Percentiles rank a stretch among this genome's conserved stretches.
Evolutionary conservation across 2,113 vertebrate species (phyloP).

Genomic region (Aphelocoma coerulescens): DNA sequence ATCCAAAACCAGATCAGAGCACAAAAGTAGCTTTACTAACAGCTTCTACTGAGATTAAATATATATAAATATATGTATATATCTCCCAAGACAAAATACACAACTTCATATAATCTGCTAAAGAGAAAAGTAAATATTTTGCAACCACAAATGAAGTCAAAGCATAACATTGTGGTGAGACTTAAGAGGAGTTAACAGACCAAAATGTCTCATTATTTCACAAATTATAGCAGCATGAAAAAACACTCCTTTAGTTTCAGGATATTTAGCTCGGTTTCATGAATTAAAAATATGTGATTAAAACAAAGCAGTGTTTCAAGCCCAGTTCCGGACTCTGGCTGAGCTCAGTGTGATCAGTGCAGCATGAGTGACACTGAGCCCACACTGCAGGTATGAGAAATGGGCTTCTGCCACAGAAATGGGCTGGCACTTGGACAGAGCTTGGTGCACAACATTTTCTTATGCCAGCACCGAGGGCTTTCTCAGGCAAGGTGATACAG

Average conservation of each 20-base stretch:
- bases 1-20: neutral
- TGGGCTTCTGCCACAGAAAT: neutral
- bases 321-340: neutral
- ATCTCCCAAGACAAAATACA: constrained; percentile 59
- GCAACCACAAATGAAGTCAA: constrained; percentile 58
- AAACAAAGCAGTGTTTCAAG: constrained; percentile 16
- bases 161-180: constrained; percentile 57
- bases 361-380: accelerated
- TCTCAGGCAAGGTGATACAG: neutral
- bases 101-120: constrained; percentile 52
- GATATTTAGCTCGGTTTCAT: constrained; percentile 23
- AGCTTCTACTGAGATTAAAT: constrained; percentile 26
- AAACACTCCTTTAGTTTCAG: constrained; percentile 37
- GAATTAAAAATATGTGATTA: constrained; percentile 9
- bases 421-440: neutral
- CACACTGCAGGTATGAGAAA: neutral
- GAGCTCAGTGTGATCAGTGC: neutral
- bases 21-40: constrained; percentile 10
- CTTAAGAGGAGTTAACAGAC: constrained; percentile 60
- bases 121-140: constrained; percentile 66
- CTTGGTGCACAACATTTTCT: neutral
- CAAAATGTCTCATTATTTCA: constrained; percentile 59
- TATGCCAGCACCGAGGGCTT: neutral
- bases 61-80: neutral
- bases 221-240: constrained; percentile 48